A percentile compares a stretch with the other conserved stretches of the same genome.
Conservation (phyloP, 2,113 vertebrate genomes). For the Nothoprocta perdicaria region DNA sequence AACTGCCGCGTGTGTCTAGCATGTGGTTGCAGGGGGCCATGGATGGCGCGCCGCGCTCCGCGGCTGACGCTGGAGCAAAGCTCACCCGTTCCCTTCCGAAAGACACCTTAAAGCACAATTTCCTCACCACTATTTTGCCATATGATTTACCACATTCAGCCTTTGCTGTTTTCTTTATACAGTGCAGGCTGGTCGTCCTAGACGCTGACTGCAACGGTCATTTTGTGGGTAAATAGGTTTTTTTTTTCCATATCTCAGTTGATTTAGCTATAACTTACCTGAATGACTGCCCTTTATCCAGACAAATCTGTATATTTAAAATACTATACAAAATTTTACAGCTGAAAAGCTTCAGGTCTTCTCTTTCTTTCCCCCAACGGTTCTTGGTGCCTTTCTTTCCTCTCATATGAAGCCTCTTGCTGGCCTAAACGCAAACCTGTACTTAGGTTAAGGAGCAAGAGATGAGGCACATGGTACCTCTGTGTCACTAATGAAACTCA, state of each 20-base stretch:
- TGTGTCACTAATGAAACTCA: not conserved
- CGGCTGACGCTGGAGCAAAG: slow-evolving; percentile 60
- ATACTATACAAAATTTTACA: slow-evolving; percentile 53
- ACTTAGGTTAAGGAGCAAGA: slow-evolving; percentile 35
- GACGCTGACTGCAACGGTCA: slow-evolving; percentile 38
- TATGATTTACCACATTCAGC: slow-evolving; percentile 57
- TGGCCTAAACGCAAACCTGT: slow-evolving; percentile 41
- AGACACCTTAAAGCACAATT: slow-evolving; percentile 82
- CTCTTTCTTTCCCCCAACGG: slow-evolving; percentile 52
- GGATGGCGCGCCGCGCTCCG: slow-evolving; percentile 62
- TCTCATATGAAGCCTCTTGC: slow-evolving; percentile 64
- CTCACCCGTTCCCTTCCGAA: slow-evolving; percentile 71
- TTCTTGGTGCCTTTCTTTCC: slow-evolving; percentile 86
- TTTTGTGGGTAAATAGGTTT: slow-evolving; percentile 16
- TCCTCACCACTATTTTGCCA: slow-evolving; percentile 62
- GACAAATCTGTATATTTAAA: slow-evolving; percentile 56
- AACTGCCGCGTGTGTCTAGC: slow-evolving; percentile 80
- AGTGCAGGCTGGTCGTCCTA: slow-evolving; percentile 53
- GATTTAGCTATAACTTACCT: slow-evolving; percentile 59
- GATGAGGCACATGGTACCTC: not conserved
- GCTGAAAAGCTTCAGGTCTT: slow-evolving; percentile 39
- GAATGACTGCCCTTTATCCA: slow-evolving; percentile 69
- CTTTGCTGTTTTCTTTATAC: slow-evolving; percentile 38
- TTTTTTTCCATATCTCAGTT: slow-evolving; percentile 38
- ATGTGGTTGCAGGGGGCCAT: slow-evolving; percentile 62